Base-by-base conservation (phyloP, 1,140 invertebrate genomes). In the Ceratina japonica region DNA sequence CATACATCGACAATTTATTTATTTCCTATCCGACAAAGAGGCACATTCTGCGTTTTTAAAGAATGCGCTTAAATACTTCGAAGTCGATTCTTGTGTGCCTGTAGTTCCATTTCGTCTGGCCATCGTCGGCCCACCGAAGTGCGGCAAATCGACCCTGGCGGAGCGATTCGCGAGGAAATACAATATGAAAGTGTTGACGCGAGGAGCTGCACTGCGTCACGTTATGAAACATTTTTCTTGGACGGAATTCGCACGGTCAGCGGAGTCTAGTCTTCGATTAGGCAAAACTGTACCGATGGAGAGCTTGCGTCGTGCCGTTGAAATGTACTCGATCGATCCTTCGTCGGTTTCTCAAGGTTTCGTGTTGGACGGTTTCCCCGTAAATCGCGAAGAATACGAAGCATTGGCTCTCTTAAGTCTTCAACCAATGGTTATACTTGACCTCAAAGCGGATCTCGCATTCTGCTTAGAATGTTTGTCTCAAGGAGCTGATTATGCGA, bases 61-160 rank as follows among this genome's bases (percentile, higher is more conserved):
- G 15, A 88, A 94, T 85, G 93, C 94, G 7, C 83, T 94, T 22
- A 93, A 93, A 85, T 95, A 94, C 86, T 90, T 93, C 15, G 85
- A 86, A 22, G 83, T 87, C 13, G 93, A 92, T 85, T 68, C 83
- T 0, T 75, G 51, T 10, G 27, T 44, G 0, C 88, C 91, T 8
- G 78, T 93, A 68, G 88, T 93, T 74, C 96, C 97, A 7, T 91
- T 96, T 65, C 93, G 95, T 82, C 94, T 98, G 27, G 95, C 95
- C 51, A 92, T 98, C 54, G 96, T 97, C 72, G 97, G 97, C 1
- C 96, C 97, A 12, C 95, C 96, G 58, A 97, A 97, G 92, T 96
- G 95, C 49, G 97, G 97, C 3, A 98, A 98, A 93, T 95, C 95
- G 27, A 95, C 94, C 15, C 91, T 98, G 27, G 91, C 93, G 18